A percentile compares a stretch with the other conserved stretches of the same genome.
phyloP scores from a whole-genome alignment of 2,797 vertebrate genomes.

The Luscinia luscinia region DNA sequence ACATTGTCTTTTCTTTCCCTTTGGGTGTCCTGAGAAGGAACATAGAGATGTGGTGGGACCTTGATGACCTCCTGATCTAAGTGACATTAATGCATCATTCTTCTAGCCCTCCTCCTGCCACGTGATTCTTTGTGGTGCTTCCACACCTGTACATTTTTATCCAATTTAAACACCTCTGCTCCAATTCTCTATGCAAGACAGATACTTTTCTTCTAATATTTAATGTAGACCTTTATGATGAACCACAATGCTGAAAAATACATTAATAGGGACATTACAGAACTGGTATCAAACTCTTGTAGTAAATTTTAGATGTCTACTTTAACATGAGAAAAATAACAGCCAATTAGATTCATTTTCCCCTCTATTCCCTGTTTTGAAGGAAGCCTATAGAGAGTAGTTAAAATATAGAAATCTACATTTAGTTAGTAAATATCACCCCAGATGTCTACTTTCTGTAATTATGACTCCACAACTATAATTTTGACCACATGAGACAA shows the following conservation, averaged over 20 bases:
- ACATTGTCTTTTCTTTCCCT: neutral
- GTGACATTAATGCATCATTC: neutral
- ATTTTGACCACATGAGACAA: neutral
- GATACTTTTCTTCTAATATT: neutral
- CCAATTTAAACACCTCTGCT: neutral
- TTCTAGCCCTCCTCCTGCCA: neutral
- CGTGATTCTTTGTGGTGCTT: neutral
- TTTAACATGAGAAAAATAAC: neutral
- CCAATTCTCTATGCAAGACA: neutral
- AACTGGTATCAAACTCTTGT: neutral
- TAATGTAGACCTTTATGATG: neutral
- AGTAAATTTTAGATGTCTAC: neutral
- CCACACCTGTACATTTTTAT: neutral
- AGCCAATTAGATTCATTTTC: neutral
- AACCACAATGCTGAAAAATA: neutral
- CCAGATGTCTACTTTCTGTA: neutral
- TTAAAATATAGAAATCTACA: neutral
- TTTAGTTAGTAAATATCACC: neutral
- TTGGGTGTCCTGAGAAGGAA: neutral
- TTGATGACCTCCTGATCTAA: neutral
- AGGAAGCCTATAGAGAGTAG: neutral
- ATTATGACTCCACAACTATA: neutral
- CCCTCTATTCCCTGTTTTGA: neutral
- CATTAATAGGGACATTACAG: neutral
- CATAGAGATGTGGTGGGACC: neutral